Conservation (phyloP, 2,888 invertebrate genomes). For the Argynnis bischoffii region DNA sequence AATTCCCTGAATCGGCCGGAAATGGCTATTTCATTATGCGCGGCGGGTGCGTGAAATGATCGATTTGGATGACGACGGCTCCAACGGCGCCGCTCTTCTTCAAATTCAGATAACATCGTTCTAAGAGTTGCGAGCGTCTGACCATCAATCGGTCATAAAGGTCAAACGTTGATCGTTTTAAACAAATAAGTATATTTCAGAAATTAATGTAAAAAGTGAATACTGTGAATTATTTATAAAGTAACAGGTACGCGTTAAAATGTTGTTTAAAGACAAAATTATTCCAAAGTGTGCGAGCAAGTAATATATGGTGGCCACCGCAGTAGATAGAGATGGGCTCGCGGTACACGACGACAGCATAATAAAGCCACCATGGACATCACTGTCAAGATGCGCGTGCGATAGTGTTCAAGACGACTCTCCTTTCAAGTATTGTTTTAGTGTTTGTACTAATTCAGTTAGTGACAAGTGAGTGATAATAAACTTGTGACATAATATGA, state of each 20-base stretch:
- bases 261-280: background rate
- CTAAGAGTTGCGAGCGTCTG: slow-evolving; percentile 44
- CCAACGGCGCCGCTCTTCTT: slow-evolving; percentile 54
- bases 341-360: slow-evolving; percentile 63
- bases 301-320: slow-evolving; percentile 65
- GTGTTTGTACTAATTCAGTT: too few relatives aligned
- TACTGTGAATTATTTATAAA: too few relatives aligned
- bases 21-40: slow-evolving; percentile 74
- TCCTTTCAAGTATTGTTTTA: slow-evolving; percentile 41
- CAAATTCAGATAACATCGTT: slow-evolving; percentile 62
- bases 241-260: background rate
- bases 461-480: too few relatives aligned
- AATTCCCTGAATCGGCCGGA: slow-evolving; percentile 75
- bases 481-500: too few relatives aligned
- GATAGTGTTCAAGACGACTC: slow-evolving; percentile 52
- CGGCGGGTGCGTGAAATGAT: slow-evolving; percentile 70
- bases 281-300: slow-evolving; percentile 23
- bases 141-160: slow-evolving; percentile 31
- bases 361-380: slow-evolving; percentile 53
- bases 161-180: background rate
- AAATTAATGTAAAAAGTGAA: too few relatives aligned
- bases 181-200: too few relatives aligned
- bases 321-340: slow-evolving; percentile 53
- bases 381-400: slow-evolving; percentile 67
- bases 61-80: slow-evolving; percentile 64